Percentiles rank a stretch among this genome's conserved stretches.
phyloP scores from a whole-genome alignment of 2,113 vertebrate genomes.

The Capreolus pygargus region DNA sequence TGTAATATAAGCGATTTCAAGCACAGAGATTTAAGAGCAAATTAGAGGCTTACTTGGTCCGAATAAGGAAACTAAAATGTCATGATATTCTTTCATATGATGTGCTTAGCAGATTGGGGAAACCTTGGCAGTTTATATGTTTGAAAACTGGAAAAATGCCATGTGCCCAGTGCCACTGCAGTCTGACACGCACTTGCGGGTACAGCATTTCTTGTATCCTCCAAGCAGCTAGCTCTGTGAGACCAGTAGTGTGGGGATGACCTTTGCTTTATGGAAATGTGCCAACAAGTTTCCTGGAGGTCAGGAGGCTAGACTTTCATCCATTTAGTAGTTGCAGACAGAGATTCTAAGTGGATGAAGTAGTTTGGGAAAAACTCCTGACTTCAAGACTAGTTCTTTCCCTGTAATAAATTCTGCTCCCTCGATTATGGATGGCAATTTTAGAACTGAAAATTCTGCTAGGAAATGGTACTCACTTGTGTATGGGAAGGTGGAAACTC shows the following conservation, averaged over 20 bases:
- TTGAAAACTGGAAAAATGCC: background rate
- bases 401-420: background rate
- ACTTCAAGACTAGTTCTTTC: background rate
- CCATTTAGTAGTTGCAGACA: background rate
- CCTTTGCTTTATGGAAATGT: background rate
- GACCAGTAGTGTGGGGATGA: background rate
- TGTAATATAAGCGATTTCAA: conserved; percentile 34
- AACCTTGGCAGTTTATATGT: background rate
- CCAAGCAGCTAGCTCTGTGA: background rate
- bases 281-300: background rate
- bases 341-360: background rate
- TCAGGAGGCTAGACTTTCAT: background rate
- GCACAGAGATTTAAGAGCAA: conserved; percentile 48
- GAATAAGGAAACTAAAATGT: conserved; percentile 32
- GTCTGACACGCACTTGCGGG: background rate
- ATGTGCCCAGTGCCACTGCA: background rate
- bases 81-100: background rate
- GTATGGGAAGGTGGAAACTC: accelerated
- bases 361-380: background rate
- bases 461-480: background rate
- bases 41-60: conserved; percentile 36
- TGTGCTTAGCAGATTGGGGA: conserved; percentile 35
- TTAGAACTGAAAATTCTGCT: background rate
- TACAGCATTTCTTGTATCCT: background rate
- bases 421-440: background rate